Conservation (phyloP, 2,113 vertebrate genomes). For the Tachuris rubrigastra region DNA sequence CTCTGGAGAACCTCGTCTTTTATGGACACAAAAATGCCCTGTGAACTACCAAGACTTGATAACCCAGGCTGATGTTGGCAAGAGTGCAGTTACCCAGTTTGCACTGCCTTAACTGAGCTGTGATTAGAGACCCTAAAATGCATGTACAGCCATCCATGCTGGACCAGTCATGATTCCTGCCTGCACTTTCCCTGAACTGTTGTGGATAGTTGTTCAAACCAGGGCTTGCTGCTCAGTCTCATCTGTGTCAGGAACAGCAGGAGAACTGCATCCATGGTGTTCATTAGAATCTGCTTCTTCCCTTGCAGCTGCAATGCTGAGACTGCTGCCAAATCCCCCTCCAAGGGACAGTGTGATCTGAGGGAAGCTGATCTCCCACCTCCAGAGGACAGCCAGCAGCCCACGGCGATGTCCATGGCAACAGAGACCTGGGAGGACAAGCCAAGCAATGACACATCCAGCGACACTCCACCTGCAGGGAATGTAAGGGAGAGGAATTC, state of each 20-base stretch:
- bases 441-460: slow-evolving; percentile 66
- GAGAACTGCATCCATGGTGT: not conserved
- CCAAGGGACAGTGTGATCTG: slow-evolving; percentile 78
- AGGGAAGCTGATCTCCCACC: slow-evolving; percentile 75
- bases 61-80: not conserved
- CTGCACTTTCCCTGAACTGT: not conserved
- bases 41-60: not conserved
- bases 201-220: not conserved
- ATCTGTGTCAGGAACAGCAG: not conserved
- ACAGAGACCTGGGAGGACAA: slow-evolving; percentile 77
- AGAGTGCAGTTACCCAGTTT: not conserved
- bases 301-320: slow-evolving; percentile 87
- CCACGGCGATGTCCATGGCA: slow-evolving; percentile 81
- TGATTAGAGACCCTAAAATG: not conserved
- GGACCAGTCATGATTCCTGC: not conserved
- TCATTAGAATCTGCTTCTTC: slow-evolving; percentile 35
- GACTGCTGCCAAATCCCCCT: slow-evolving; percentile 71
- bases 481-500: slow-evolving; percentile 74
- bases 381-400: slow-evolving; percentile 72
- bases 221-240: not conserved
- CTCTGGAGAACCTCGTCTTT: not conserved
- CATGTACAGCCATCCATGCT: not conserved
- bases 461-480: slow-evolving; percentile 69
- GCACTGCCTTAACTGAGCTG: not conserved
- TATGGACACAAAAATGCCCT: not conserved